A percentile compares a stretch with the other conserved stretches of the same genome.
These are phyloP conservation scores for Varroa destructor DNA, from an alignment of 1,140 invertebrate species.

Conservation along the genomic window DNA sequence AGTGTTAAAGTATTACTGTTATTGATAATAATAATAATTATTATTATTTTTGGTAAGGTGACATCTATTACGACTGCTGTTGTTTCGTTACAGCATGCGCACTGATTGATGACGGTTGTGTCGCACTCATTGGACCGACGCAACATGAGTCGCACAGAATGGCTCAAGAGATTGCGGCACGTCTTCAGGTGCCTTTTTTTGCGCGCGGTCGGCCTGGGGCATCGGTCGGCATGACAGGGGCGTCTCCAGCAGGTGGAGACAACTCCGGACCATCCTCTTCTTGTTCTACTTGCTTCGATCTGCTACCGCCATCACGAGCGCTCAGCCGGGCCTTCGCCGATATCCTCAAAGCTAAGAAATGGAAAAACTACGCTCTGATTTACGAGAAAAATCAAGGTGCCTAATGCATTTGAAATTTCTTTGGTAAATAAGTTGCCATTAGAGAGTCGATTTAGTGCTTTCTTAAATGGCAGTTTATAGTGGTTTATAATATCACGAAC, in stretches of 20 bases:
- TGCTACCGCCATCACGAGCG: slow-evolving; percentile 76
- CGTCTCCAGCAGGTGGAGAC: neutral
- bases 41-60: neutral
- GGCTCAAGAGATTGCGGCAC: slow-evolving; percentile 6
- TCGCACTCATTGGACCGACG: slow-evolving; percentile 19
- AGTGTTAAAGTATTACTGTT: too few relatives aligned
- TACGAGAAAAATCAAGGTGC: slow-evolving; percentile 86
- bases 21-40: too few relatives aligned
- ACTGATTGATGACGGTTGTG: slow-evolving; percentile 18
- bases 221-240: too few relatives aligned
- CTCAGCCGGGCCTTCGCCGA: slow-evolving; percentile 77
- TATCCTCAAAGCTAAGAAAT: slow-evolving; percentile 68
- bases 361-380: slow-evolving; percentile 83
- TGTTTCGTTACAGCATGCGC: neutral
- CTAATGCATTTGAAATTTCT: neutral
- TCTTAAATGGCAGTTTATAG: too few relatives aligned
- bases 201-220: neutral
- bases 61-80: neutral
- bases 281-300: slow-evolving; percentile 48
- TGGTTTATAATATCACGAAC: too few relatives aligned
- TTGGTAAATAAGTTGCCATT: too few relatives aligned
- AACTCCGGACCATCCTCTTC: neutral
- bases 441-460: too few relatives aligned
- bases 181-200: slow-evolving; percentile 19
- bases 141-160: slow-evolving; percentile 25